These are phyloP conservation scores for Pedicia rivosa DNA, from an alignment of 2,888 invertebrate species.

Conservation along the genomic window DNA sequence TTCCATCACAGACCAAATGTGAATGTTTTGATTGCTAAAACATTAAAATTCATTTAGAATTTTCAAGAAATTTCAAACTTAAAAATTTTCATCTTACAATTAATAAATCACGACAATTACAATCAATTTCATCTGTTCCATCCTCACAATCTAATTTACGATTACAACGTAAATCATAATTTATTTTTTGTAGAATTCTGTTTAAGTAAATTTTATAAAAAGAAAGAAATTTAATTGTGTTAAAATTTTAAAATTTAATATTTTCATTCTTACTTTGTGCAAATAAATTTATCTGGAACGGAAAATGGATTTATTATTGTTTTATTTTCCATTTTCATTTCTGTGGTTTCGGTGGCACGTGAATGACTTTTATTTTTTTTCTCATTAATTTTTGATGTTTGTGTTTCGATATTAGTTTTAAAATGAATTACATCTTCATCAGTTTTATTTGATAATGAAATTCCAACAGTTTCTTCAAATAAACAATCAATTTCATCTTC, in stretches of 20 bases:
- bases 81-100: conserved; percentile 40
- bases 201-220: not conserved
- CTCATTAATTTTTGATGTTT: no score
- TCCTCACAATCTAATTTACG: conserved; percentile 62
- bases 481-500: conserved; percentile 65
- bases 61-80: conserved; percentile 44
- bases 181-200: conserved; percentile 50
- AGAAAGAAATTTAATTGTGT: no score
- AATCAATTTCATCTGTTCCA: conserved; percentile 59
- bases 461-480: conserved; percentile 12
- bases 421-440: no score
- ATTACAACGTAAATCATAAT: conserved; percentile 45
- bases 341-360: no score
- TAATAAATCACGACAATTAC: conserved; percentile 57
- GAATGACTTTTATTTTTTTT: no score
- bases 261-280: conserved; percentile 9
- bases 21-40: conserved; percentile 20
- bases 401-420: no score
- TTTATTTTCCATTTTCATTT: no score
- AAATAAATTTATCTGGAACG: conserved; percentile 5
- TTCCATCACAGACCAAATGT: conserved; percentile 55
- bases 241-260: not conserved
- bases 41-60: conserved; percentile 19
- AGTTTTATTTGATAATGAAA: no score
- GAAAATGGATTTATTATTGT: not conserved